These are phyloP conservation scores for Esperia sulphurella DNA, from an alignment of 2,888 invertebrate species.

Conservation along the genomic window DNA sequence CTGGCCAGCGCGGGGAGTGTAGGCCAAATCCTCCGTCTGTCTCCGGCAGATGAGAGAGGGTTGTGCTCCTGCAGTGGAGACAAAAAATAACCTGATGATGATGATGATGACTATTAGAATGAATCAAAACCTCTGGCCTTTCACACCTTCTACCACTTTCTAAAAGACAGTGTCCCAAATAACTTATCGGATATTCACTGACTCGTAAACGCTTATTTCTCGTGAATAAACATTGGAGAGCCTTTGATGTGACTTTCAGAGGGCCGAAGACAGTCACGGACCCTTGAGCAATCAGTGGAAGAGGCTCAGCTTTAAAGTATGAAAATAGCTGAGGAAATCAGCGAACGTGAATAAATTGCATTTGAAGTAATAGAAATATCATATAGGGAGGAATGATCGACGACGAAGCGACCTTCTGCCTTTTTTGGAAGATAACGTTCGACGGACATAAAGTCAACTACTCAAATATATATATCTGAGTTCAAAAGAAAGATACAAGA, in stretches of 20 bases:
- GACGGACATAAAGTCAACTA: too few species aligned
- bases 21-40: too few species aligned
- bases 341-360: neutral
- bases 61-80: too few species aligned
- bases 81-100: too few species aligned
- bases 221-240: constrained; percentile 21
- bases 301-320: neutral
- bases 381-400: too few species aligned
- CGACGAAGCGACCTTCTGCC: too few species aligned
- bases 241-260: constrained; percentile 22
- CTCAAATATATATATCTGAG: too few species aligned
- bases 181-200: constrained; percentile 26
- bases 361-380: too few species aligned
- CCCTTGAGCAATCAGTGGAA: constrained; percentile 11
- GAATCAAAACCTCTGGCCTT: neutral
- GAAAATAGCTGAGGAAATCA: neutral
- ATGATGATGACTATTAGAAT: neutral
- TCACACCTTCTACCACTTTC: constrained; percentile 3
- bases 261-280: constrained; percentile 13
- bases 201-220: constrained; percentile 27
- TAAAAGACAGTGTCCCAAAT: constrained; percentile 8
- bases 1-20: too few species aligned
- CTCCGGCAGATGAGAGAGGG: too few species aligned
- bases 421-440: too few species aligned
- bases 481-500: too few species aligned